Evolutionary conservation across 1,140 invertebrate genomes (phyloP).

Genomic region (Muscidifurax raptorellus): DNA sequence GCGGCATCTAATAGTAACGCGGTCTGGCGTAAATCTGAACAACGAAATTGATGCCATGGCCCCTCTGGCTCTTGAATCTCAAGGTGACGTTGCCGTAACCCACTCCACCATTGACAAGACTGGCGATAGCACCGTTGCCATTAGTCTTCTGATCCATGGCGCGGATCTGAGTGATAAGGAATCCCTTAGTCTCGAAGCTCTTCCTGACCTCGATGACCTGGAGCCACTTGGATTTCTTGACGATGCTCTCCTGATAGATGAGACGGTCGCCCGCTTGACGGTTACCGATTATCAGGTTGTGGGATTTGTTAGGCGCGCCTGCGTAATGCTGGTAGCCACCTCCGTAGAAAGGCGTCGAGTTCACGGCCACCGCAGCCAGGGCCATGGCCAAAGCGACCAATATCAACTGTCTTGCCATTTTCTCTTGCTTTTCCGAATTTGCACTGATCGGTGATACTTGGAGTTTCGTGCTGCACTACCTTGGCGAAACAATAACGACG

Average conservation of each 20-base stretch:
- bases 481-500: too few relatives aligned
- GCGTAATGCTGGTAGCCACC: background rate
- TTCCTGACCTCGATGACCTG: conserved; percentile 65
- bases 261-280: conserved; percentile 64
- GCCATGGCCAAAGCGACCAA: background rate
- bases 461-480: too few relatives aligned
- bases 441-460: too few relatives aligned
- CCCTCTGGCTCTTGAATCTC: conserved; percentile 75
- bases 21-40: conserved; percentile 71
- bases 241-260: conserved; percentile 54
- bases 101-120: conserved; percentile 69
- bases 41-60: conserved; percentile 75
- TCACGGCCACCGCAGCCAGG: background rate
- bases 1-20: conserved; percentile 17
- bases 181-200: conserved; percentile 56
- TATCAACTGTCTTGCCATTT: background rate
- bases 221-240: conserved; percentile 68
- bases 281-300: conserved; percentile 65
- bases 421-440: too few relatives aligned
- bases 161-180: conserved; percentile 72
- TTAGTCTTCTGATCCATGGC: conserved; percentile 75
- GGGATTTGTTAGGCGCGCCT: conserved; percentile 25
- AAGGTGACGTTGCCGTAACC: conserved; percentile 70
- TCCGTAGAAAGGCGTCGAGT: background rate
- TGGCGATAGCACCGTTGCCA: conserved; percentile 75